A percentile compares a stretch with the other conserved stretches of the same genome.
Evolutionary conservation across 2,113 vertebrate species (phyloP).

Genomic region (Globicephala melas): DNA sequence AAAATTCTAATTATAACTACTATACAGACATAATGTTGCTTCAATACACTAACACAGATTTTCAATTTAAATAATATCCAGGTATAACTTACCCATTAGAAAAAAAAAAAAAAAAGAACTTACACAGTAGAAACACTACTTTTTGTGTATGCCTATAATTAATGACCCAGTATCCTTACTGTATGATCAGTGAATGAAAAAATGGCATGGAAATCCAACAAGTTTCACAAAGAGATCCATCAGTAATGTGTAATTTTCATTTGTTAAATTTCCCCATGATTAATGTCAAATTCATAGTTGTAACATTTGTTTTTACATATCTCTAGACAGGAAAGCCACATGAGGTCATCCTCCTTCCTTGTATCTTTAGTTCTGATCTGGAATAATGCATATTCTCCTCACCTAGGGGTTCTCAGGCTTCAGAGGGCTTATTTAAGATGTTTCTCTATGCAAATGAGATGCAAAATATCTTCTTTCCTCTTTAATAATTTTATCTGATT

Average conservation of each 20-base stretch:
- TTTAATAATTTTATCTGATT: not conserved
- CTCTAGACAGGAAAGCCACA: not conserved
- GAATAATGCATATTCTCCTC: not conserved
- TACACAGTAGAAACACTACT: not conserved
- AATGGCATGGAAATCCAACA: not conserved
- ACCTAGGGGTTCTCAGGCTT: not conserved
- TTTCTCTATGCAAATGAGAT: not conserved
- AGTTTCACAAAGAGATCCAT: not conserved
- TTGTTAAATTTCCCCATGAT: not conserved
- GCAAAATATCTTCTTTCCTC: not conserved
- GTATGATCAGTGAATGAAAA: not conserved
- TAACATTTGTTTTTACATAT: not conserved
- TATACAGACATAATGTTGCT: not conserved
- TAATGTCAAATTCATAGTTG: not conserved
- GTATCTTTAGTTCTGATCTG: not conserved
- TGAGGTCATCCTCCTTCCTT: not conserved
- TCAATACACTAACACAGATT: not conserved
- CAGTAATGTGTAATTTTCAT: not conserved
- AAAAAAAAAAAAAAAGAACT: not conserved
- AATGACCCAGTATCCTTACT: not conserved
- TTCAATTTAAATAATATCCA: not conserved
- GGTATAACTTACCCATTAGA: not conserved
- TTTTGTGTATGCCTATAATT: not conserved
- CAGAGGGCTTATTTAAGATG: not conserved
- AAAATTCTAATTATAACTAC: not conserved